Evolutionary conservation across 2,113 vertebrate species (phyloP).

Genomic region (Grammomys surdaster): DNA sequence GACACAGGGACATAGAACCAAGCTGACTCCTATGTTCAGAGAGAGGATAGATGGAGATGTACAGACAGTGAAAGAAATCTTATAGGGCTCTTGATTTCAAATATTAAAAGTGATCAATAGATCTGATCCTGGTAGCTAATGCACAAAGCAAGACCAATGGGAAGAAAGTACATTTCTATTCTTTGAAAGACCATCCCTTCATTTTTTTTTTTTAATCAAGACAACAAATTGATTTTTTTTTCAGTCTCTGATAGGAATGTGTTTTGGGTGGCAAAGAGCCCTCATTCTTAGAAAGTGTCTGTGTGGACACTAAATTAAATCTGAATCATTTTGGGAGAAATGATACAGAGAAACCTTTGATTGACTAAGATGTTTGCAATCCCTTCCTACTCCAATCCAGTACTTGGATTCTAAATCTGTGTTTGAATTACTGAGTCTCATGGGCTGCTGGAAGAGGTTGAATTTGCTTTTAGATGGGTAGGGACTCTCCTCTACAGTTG

Average conservation of each 20-base stretch:
- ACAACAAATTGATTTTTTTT: neutral
- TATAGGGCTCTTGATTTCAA: neutral
- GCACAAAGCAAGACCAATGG: neutral
- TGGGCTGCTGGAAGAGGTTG: neutral
- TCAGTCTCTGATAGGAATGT: neutral
- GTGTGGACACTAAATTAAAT: neutral
- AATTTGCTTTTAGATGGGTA: conserved; percentile 8
- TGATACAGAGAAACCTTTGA: neutral
- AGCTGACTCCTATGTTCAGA: neutral
- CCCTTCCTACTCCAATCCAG: neutral
- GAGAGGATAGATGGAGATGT: neutral
- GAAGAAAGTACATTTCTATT: neutral
- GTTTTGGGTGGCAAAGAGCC: neutral
- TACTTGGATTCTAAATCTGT: neutral
- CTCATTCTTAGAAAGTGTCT: neutral
- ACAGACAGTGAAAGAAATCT: neutral
- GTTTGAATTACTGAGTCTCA: neutral
- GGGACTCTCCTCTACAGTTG: neutral
- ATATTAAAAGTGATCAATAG: neutral
- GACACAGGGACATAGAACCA: neutral
- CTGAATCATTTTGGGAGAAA: neutral
- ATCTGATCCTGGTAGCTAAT: neutral
- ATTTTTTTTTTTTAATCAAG: conserved; percentile 7
- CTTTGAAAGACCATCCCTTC: conserved; percentile 4
- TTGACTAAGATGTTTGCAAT: neutral